Evolutionary conservation across 1,140 invertebrate genomes (phyloP).

Genomic region (Stegodyphus dumicola): DNA sequence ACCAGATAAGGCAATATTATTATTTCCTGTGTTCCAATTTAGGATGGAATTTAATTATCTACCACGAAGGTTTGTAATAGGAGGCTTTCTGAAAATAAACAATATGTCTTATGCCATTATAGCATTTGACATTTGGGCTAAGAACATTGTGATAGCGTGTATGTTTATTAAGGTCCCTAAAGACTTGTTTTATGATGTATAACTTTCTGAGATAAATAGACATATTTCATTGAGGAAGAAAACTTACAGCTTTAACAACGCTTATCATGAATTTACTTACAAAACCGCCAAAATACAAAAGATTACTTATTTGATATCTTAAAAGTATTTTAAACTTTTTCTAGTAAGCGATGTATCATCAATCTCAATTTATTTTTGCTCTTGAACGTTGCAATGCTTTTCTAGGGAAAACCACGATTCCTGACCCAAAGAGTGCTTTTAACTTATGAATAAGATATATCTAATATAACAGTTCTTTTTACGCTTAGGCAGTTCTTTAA

Average conservation of each 20-base stretch:
- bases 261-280: constrained; percentile 25
- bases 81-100: constrained; percentile 16
- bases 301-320: constrained; percentile 50
- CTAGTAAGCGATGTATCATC: constrained; percentile 54
- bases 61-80: not conserved
- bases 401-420: constrained; percentile 1
- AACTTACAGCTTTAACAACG: constrained; percentile 1
- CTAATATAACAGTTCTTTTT: not conserved
- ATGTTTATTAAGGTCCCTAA: constrained; percentile 25
- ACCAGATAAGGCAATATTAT: constrained; percentile 34
- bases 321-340: constrained; percentile 51
- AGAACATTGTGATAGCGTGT: not conserved
- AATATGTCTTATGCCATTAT: not conserved
- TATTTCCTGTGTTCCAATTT: constrained; percentile 7
- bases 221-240: constrained; percentile 5
- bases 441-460: constrained; percentile 49
- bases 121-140: not conserved
- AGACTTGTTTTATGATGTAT: constrained; percentile 33
- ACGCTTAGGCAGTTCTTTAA: no score
- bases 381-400: constrained; percentile 38
- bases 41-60: constrained; percentile 22
- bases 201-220: constrained; percentile 5
- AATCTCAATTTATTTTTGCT: constrained; percentile 55
- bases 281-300: constrained; percentile 14
- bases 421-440: constrained; percentile 7